These are phyloP conservation scores for Pseudochaenichthys georgianus DNA, from an alignment of 2,797 vertebrate genomes.

Conservation along the genomic window DNA sequence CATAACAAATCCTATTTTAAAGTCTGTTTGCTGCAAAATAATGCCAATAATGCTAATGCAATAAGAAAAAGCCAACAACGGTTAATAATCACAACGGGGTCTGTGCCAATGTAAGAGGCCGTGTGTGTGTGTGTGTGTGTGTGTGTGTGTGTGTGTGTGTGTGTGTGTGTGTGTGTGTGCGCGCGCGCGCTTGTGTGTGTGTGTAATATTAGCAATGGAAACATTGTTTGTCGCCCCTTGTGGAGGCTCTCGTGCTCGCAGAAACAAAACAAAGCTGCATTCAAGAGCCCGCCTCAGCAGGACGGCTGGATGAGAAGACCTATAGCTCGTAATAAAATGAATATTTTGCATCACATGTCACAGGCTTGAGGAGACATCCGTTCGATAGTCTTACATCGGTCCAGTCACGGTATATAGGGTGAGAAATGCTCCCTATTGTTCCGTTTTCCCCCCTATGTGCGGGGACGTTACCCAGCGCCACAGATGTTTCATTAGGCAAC, in stretches of 20 bases:
- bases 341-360: rapidly evolving
- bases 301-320: rapidly evolving
- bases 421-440: rapidly evolving
- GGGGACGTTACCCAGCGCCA: slow-evolving; percentile 25
- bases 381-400: rapidly evolving
- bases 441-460: no score
- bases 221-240: slow-evolving; percentile 39
- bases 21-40: no score
- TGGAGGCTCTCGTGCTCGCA: slow-evolving; percentile 5
- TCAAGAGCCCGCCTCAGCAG: slow-evolving; percentile 22
- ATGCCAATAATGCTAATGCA: no score
- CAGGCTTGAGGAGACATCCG: rapidly evolving
- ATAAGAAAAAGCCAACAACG: no score
- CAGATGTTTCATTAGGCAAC: neutral
- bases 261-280: slow-evolving; percentile 45
- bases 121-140: neutral
- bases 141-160: neutral
- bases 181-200: neutral
- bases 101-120: no score
- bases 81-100: no score
- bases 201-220: slow-evolving; percentile 9
- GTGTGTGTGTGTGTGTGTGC: neutral
- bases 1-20: no score
- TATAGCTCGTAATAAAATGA: rapidly evolving
- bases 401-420: neutral